Evolutionary conservation across 30 jellyfish, hydroid and myxozoan species (phyloP), one percentile per base, ranked within the genome.

Genomic region (Aurelia coerulea): DNA sequence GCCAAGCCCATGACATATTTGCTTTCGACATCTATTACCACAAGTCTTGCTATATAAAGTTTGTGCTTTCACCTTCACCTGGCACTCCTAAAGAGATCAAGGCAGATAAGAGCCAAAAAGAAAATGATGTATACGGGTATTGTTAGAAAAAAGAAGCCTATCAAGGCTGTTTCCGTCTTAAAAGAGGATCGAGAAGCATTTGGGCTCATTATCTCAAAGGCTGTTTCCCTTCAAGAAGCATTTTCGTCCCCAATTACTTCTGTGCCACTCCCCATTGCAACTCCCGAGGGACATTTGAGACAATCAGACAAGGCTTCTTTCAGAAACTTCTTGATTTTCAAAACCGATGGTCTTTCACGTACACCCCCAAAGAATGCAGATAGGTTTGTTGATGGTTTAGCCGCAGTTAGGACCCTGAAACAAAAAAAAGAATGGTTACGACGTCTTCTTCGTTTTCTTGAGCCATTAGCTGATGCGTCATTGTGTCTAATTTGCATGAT

Each of bases 121-220:
- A 17, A 11, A 17, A 54, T 11, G 66, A 11, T 54, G 17, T 11
- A 54, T 54, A 54, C 66, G 66, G 66, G 66, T 17, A 54, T 54
- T 54, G 17, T 54, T 54, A 54, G 66, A 54, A 17, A 11, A 54
- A 54, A 54, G 66, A 54, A 54, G 66, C 66, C 66, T 11, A 54
- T 54, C 66, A 54, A 54, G 66, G 66, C 66, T 54, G 17, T 54
- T 54, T 54, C 66, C 17, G 66, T 54, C 13, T 54, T 54, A 17
- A 54, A 54, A 54, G 66, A 54, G 66, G 66, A 54, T 54, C 66
- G 66, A 54, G 16, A 54, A 54, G 66, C 66, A 54, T 54, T 54
- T 54, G 66, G 66, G 66, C 66, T 54, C 66, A 54, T 54, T 54
- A 54, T 54, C 66, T 54, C 66, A 54, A 54, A 54, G 66, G 66